A percentile compares a stretch with the other conserved stretches of the same genome.
Conservation (phyloP, 2,888 invertebrate genomes). For the Cantharis flavilabris region DNA sequence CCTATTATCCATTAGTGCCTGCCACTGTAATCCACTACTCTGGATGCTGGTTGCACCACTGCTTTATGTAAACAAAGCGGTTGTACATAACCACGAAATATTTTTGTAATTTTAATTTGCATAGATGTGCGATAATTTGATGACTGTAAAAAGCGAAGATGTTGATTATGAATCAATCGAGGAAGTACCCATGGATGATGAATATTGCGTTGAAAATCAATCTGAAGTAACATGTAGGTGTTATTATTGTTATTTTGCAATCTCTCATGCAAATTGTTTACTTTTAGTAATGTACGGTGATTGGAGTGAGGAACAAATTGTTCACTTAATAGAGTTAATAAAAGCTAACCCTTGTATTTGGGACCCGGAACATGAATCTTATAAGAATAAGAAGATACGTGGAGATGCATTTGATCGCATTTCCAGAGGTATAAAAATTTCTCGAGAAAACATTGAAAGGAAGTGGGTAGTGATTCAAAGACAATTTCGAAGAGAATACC, state of each 20-base stretch:
- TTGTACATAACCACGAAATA: background rate
- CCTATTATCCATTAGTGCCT: too few species aligned
- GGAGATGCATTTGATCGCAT: background rate
- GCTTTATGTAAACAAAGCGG: background rate
- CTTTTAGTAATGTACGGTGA: background rate
- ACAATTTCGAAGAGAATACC: background rate
- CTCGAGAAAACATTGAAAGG: background rate
- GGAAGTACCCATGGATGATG: background rate
- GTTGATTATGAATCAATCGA: background rate
- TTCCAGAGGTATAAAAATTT: background rate
- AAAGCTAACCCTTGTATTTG: background rate
- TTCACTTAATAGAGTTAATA: background rate
- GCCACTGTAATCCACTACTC: background rate
- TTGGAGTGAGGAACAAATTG: background rate
- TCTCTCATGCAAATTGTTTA: background rate
- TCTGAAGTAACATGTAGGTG: background rate
- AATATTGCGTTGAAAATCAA: background rate
- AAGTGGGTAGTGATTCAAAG: background rate
- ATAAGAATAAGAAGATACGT: background rate
- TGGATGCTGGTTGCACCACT: background rate
- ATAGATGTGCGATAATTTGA: background rate
- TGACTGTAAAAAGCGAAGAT: background rate
- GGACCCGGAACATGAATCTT: background rate
- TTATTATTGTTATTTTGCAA: background rate
- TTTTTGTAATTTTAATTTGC: background rate